These are phyloP conservation scores for Siderastrea radians DNA, from an alignment of 92 coral and sea anemone genomes.

Conservation along the genomic window DNA sequence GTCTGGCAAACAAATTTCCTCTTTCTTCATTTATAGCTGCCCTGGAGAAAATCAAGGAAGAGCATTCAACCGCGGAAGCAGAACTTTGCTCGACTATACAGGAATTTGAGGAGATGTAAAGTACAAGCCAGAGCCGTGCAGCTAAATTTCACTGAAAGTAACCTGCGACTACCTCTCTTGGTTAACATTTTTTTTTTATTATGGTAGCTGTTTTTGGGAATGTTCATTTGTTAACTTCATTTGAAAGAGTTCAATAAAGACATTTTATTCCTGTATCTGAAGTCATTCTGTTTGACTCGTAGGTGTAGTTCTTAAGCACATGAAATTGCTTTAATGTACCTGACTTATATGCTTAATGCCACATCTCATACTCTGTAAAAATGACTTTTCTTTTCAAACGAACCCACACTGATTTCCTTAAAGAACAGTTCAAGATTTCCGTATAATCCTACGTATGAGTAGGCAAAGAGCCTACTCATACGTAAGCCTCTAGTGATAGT, in stretches of 20 bases:
- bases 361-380: too few species aligned
- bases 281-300: too few species aligned
- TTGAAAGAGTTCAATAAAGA: slow-evolving; percentile 2
- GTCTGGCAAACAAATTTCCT: neutral
- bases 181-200: neutral
- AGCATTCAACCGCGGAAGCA: slow-evolving; percentile 69
- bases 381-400: too few species aligned
- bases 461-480: too few species aligned
- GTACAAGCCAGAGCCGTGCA: neutral
- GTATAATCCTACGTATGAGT: too few species aligned
- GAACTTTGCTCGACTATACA: slow-evolving; percentile 81
- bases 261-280: neutral
- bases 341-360: too few species aligned
- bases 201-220: neutral
- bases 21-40: slow-evolving; percentile 60
- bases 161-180: neutral
- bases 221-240: neutral
- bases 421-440: too few species aligned
- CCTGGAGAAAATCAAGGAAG: slow-evolving; percentile 85
- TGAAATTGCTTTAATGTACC: too few species aligned
- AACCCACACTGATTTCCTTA: too few species aligned
- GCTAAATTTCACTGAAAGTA: neutral
- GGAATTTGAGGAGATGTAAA: slow-evolving; percentile 92
- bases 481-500: too few species aligned
- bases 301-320: too few species aligned